These are phyloP conservation scores for Trochalopteron elliotii DNA, from an alignment of 2,113 vertebrate genomes.

Conservation along the genomic window DNA sequence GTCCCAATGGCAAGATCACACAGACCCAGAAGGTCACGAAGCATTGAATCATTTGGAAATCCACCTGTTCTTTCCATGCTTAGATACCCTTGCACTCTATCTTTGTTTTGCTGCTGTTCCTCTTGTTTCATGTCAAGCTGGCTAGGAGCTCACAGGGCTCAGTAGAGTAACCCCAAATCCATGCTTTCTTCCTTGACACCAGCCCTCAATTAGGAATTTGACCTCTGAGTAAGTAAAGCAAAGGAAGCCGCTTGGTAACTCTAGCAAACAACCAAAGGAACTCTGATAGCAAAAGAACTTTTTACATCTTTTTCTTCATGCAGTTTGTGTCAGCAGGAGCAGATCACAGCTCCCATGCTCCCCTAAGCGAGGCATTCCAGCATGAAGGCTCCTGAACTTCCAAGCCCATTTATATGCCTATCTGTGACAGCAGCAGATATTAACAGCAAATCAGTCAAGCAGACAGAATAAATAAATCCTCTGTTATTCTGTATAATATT, in stretches of 20 bases:
- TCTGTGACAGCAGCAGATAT: slow-evolving; percentile 8
- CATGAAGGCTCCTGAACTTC: neutral
- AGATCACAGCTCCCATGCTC: neutral
- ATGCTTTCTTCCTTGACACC: neutral
- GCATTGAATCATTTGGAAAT: neutral
- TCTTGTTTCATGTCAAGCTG: neutral
- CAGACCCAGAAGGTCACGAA: neutral
- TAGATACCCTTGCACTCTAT: neutral
- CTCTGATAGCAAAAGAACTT: neutral
- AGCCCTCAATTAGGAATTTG: neutral
- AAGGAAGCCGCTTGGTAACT: neutral
- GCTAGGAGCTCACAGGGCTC: neutral
- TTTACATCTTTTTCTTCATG: neutral
- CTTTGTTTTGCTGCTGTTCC: neutral
- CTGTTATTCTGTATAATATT: neutral
- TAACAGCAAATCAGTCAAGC: neutral
- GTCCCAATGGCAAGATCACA: neutral
- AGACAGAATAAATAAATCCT: slow-evolving; percentile 5
- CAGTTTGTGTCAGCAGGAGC: neutral
- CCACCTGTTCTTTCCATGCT: neutral
- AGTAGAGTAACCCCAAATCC: neutral
- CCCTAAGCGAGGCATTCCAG: neutral
- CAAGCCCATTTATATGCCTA: neutral
- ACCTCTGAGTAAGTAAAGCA: neutral
- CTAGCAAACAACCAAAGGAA: neutral